Evolutionary conservation across 2,113 vertebrate species (phyloP).

Genomic region (Microcebus ravelobensis): DNA sequence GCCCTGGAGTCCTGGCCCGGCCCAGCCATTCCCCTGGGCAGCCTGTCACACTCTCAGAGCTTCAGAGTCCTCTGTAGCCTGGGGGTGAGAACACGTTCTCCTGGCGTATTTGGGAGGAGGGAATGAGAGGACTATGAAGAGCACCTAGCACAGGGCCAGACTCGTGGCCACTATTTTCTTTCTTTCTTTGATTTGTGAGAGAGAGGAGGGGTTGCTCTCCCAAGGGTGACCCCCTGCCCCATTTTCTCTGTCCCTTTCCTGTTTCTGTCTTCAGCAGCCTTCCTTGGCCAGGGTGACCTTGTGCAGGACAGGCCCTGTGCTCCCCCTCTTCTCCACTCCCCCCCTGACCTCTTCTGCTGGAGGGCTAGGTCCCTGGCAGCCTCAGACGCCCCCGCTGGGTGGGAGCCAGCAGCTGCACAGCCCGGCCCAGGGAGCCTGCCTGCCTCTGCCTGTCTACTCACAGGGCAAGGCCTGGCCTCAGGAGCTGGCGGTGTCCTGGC

Average conservation of each 20-base stretch:
- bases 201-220: background rate
- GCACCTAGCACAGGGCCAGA: background rate
- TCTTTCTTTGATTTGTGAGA: background rate
- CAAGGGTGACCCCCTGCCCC: background rate
- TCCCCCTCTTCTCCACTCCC: background rate
- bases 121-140: slow-evolving; percentile 13
- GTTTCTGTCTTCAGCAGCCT: background rate
- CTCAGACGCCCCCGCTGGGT: background rate
- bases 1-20: background rate
- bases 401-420: background rate
- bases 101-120: background rate
- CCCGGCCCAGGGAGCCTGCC: background rate
- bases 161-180: slow-evolving; percentile 18
- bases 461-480: background rate
- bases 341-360: background rate
- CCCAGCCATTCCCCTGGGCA: background rate
- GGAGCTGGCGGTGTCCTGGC: background rate
- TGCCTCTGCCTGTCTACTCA: background rate
- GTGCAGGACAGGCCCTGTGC: background rate
- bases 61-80: background rate
- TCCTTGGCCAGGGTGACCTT: background rate
- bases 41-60: background rate
- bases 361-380: background rate
- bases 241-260: background rate
- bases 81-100: background rate